A percentile compares a stretch with the other conserved stretches of the same genome.
Evolutionary conservation across 2,113 vertebrate species (phyloP).

Genomic region (Urocolius indicus): DNA sequence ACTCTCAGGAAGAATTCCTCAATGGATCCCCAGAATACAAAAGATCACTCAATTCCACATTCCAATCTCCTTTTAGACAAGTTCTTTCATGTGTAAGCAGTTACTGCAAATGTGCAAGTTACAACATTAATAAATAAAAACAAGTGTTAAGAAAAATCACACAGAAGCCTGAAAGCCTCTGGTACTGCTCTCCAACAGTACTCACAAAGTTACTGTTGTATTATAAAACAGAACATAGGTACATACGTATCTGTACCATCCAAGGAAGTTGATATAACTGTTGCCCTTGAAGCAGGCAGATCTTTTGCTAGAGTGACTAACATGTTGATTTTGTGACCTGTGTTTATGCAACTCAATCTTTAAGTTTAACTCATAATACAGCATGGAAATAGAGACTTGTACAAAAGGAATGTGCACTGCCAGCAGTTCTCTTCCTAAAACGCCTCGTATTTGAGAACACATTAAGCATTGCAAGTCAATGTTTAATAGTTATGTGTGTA

Average conservation of each 20-base stretch:
- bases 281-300: neutral
- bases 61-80: neutral
- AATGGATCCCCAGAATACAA: neutral
- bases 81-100: neutral
- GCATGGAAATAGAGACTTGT: slow-evolving; percentile 14
- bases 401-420: slow-evolving; percentile 33
- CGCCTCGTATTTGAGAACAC: neutral
- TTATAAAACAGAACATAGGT: neutral
- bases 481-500: neutral
- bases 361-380: slow-evolving; percentile 16
- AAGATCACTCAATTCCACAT: neutral
- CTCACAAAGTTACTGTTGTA: neutral
- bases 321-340: neutral
- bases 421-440: slow-evolving; percentile 7
- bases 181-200: neutral
- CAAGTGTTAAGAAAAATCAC: neutral
- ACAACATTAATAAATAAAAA: neutral
- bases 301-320: neutral
- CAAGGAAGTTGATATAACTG: neutral
- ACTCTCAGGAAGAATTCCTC: neutral
- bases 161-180: neutral
- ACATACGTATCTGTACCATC: neutral
- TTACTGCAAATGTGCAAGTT: neutral
- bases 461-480: neutral
- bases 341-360: slow-evolving; percentile 26